phyloP scores from a whole-genome alignment of 1,140 invertebrate genomes.

The Conus ventricosus region DNA sequence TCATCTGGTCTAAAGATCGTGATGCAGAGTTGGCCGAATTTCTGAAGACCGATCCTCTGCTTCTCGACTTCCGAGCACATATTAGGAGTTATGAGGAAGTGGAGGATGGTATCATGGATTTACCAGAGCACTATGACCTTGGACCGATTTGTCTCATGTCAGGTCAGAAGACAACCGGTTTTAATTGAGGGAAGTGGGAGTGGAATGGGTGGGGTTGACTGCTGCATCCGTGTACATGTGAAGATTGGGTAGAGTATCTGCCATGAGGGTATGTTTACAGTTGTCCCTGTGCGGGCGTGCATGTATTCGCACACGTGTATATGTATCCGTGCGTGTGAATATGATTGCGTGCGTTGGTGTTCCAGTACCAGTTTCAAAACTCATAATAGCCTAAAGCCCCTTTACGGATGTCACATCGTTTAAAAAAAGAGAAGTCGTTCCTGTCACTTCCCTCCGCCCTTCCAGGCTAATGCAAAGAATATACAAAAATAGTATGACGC shows the following conservation, averaged over 20 bases:
- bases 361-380: too few relatives aligned
- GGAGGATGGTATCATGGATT: slow-evolving; percentile 81
- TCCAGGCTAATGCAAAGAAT: too few relatives aligned
- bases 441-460: too few relatives aligned
- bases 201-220: too few relatives aligned
- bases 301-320: background rate
- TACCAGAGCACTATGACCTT: slow-evolving; percentile 79
- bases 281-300: background rate
- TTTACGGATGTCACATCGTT: too few relatives aligned
- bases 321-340: background rate
- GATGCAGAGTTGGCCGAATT: slow-evolving; percentile 86
- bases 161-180: slow-evolving; percentile 49
- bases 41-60: slow-evolving; percentile 81
- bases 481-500: too few relatives aligned
- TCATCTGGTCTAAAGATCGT: slow-evolving; percentile 89
- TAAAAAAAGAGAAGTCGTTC: too few relatives aligned
- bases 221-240: too few relatives aligned
- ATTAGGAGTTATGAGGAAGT: slow-evolving; percentile 88
- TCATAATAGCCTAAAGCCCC: too few relatives aligned
- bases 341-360: background rate
- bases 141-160: slow-evolving; percentile 72
- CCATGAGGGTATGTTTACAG: background rate
- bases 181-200: too few relatives aligned
- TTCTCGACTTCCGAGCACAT: slow-evolving; percentile 88
- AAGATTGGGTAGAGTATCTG: background rate